Conservation (phyloP, 2,797 vertebrate species). For the Protonibea diacanthus region DNA sequence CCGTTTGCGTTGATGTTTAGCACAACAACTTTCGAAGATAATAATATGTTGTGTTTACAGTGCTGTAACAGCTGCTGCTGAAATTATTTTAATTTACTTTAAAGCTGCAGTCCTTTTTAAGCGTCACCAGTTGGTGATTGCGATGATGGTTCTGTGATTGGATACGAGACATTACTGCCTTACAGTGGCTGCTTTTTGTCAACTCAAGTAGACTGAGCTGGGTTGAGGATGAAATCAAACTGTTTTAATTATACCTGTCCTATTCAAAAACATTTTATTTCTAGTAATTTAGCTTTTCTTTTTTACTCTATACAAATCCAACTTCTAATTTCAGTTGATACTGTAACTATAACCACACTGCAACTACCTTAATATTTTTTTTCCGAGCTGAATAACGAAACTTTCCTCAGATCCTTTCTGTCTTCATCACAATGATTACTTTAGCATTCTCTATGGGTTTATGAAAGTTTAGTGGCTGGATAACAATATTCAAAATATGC, state of each 20-base stretch:
- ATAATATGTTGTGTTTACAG: not conserved
- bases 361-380: not conserved
- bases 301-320: not conserved
- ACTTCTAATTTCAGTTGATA: not conserved
- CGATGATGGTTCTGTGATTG: too few species aligned
- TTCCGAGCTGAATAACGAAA: not conserved
- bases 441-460: conserved; percentile 5
- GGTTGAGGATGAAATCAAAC: not conserved
- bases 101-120: too few species aligned
- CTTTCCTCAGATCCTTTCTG: not conserved
- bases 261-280: not conserved
- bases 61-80: not conserved
- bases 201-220: not conserved
- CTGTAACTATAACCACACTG: not conserved
- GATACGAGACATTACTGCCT: not conserved
- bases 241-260: not conserved
- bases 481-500: conserved; percentile 16
- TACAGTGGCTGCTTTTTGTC: not conserved
- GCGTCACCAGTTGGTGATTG: too few species aligned
- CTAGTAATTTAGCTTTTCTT: not conserved
- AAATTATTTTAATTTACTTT: too few species aligned
- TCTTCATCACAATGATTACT: conserved; percentile 14
- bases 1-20: not conserved
- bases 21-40: not conserved
- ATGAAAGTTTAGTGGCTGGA: conserved; percentile 1